These are phyloP conservation scores for Agonopterix alstromeriana DNA, from an alignment of 2,888 invertebrate species.

Conservation along the genomic window DNA sequence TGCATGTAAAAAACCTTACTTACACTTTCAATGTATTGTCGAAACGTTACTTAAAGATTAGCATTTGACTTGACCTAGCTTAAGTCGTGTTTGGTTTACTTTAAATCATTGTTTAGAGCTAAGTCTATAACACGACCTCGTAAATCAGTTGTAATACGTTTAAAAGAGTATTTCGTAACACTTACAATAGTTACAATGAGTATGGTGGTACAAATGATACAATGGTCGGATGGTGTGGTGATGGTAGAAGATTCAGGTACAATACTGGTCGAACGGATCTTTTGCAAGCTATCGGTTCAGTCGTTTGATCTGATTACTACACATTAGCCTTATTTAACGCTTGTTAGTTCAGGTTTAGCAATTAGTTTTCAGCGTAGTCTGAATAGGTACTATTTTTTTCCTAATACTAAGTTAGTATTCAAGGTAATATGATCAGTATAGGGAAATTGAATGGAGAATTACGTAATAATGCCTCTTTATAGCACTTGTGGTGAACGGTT, in stretches of 20 bases:
- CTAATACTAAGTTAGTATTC: no score
- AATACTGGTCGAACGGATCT: constrained; percentile 34
- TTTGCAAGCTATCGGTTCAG: constrained; percentile 45
- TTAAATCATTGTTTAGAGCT: constrained; percentile 15
- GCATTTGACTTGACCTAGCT: constrained; percentile 10
- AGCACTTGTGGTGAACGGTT: no score
- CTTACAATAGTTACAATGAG: constrained; percentile 24
- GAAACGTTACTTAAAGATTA: constrained; percentile 8
- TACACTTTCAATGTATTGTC: constrained; percentile 8
- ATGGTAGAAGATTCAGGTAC: constrained; percentile 22
- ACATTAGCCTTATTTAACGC: constrained; percentile 14
- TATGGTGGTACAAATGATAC: background rate
- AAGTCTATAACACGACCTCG: constrained; percentile 18
- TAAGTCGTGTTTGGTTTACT: constrained; percentile 11
- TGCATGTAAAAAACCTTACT: constrained; percentile 21
- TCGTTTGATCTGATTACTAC: constrained; percentile 33
- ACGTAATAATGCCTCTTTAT: no score
- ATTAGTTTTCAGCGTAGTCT: constrained; percentile 4
- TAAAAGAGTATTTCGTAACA: constrained; percentile 21
- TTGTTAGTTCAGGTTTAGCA: constrained; percentile 6
- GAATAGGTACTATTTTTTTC: no score
- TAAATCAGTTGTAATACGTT: constrained; percentile 17
- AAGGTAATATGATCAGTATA: no score
- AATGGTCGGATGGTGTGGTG: constrained; percentile 25
- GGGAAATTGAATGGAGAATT: no score